These are phyloP conservation scores for Tenrec ecaudatus DNA, from an alignment of 2,113 vertebrate genomes.

Conservation along the genomic window DNA sequence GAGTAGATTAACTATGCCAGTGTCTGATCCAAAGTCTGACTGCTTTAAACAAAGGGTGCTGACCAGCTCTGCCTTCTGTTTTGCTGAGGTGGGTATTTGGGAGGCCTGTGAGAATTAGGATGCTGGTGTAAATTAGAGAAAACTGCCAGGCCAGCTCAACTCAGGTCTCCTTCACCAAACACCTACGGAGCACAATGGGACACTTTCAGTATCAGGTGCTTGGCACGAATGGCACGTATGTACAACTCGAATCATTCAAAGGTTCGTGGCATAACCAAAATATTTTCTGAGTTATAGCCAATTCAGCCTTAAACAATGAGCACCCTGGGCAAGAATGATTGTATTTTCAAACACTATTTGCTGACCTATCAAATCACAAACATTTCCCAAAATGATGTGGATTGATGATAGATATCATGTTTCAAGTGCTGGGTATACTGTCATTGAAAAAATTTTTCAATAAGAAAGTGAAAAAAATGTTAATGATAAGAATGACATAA, in stretches of 20 bases:
- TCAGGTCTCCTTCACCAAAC: constrained; percentile 33
- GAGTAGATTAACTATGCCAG: background rate
- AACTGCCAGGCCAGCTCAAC: background rate
- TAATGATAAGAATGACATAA: background rate
- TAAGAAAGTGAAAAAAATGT: constrained; percentile 16
- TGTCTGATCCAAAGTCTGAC: constrained; percentile 23
- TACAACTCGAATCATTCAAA: constrained; percentile 31
- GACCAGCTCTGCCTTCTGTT: background rate
- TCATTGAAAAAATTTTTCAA: background rate
- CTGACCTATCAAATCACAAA: constrained; percentile 1
- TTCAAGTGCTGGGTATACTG: constrained; percentile 30
- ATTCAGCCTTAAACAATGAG: constrained; percentile 26
- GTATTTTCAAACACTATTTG: constrained; percentile 14
- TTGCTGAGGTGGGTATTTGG: background rate
- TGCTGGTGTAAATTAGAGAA: background rate
- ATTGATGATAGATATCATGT: constrained; percentile 34
- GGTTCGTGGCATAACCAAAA: constrained; percentile 32
- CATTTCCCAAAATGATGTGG: constrained; percentile 8
- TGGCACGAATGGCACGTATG: constrained; percentile 29
- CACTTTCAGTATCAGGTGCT: constrained; percentile 32
- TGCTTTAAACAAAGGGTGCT: background rate
- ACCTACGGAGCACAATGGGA: background rate
- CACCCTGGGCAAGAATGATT: constrained; percentile 1
- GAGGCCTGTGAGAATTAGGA: constrained; percentile 16
- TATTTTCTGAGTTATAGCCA: constrained; percentile 31